Conservation (phyloP, 2,888 invertebrate species). For the Amblyjoppa proteus region DNA sequence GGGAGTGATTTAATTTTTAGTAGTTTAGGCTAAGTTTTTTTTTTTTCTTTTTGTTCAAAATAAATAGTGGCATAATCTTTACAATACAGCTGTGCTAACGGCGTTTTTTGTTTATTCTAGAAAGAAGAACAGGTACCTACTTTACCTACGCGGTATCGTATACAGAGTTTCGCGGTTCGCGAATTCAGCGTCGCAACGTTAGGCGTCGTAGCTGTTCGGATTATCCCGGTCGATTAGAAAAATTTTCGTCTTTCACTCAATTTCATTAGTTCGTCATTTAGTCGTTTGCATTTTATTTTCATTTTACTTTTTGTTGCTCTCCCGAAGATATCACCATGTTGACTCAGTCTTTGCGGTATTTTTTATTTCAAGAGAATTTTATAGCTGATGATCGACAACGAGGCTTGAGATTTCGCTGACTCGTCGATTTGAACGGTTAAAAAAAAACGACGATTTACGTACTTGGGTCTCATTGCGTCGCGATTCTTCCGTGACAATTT, state of each 20-base stretch:
- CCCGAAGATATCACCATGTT: slow-evolving; percentile 28
- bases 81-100: slow-evolving; percentile 75
- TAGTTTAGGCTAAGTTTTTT: background rate
- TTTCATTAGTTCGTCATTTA: slow-evolving; percentile 11
- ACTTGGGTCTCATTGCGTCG: slow-evolving; percentile 37
- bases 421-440: slow-evolving; percentile 8
- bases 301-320: slow-evolving; percentile 3
- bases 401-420: slow-evolving; percentile 37
- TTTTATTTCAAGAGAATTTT: slow-evolving; percentile 44
- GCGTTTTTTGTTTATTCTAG: slow-evolving; percentile 75
- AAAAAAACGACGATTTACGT: slow-evolving; percentile 42
- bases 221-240: slow-evolving; percentile 80
- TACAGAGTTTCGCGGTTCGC: slow-evolving; percentile 82
- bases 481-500: slow-evolving; percentile 26
- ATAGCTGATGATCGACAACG: slow-evolving; percentile 60
- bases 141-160: slow-evolving; percentile 85
- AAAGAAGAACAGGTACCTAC: slow-evolving; percentile 84
- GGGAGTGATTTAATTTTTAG: slow-evolving; percentile 39
- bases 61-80: slow-evolving; percentile 80
- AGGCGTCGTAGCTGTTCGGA: slow-evolving; percentile 80
- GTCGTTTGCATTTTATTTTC: slow-evolving; percentile 13
- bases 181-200: slow-evolving; percentile 82
- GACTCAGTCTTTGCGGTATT: slow-evolving; percentile 61
- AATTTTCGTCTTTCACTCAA: slow-evolving; percentile 41
- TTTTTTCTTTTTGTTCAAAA: slow-evolving; percentile 60